phyloP scores from a whole-genome alignment of 2,797 vertebrate genomes.

The Potorous gilbertii region DNA sequence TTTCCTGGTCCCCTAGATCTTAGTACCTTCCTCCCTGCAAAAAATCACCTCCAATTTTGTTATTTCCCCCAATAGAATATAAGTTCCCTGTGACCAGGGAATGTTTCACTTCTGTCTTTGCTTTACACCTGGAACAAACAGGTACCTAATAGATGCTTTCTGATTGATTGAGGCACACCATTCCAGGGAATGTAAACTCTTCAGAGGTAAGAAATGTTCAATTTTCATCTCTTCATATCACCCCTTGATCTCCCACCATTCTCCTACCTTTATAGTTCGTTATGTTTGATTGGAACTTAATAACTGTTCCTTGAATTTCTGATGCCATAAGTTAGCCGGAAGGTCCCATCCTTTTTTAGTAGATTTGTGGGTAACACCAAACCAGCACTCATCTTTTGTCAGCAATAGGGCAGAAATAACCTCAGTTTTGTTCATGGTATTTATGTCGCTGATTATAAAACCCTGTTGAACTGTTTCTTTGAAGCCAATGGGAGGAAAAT shows the following conservation, averaged over 20 bases:
- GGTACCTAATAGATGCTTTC: neutral
- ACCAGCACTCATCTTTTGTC: conserved; percentile 45
- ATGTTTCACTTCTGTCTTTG: neutral
- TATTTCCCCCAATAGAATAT: neutral
- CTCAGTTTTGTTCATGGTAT: conserved; percentile 1
- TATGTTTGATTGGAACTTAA: neutral
- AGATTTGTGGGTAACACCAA: conserved; percentile 1
- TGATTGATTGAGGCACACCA: neutral
- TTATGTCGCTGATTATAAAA: conserved; percentile 17
- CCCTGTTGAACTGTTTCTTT: conserved; percentile 55
- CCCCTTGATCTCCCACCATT: too few relatives aligned
- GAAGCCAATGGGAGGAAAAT: conserved; percentile 49
- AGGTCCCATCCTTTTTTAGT: conserved; percentile 10
- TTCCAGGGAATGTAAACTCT: neutral
- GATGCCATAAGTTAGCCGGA: neutral
- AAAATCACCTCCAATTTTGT: neutral
- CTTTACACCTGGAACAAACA: neutral
- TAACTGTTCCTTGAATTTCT: neutral
- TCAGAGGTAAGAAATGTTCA: neutral
- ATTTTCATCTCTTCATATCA: neutral
- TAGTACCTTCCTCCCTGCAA: neutral
- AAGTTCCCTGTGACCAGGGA: neutral
- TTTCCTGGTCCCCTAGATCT: neutral
- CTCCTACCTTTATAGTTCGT: neutral
- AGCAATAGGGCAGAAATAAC: conserved; percentile 27